These are phyloP conservation scores for Schizotus pectinicornis DNA, from an alignment of 2,888 invertebrate species.

Conservation along the genomic window DNA sequence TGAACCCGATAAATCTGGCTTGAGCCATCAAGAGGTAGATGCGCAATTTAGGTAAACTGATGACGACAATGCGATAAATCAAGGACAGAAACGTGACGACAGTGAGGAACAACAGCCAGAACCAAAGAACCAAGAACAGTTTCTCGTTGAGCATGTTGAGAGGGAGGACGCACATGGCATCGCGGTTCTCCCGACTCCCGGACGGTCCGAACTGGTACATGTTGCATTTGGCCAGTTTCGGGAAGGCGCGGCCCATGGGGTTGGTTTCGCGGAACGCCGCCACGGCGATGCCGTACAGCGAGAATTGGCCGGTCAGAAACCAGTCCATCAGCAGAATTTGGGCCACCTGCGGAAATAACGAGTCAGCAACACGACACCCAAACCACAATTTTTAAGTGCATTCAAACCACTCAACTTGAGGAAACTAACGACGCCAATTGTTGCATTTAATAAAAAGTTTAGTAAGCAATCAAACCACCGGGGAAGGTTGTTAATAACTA, in stretches of 20 bases:
- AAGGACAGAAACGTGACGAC: conserved; percentile 68
- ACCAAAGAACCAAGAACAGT: conserved; percentile 76
- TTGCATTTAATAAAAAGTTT: no score
- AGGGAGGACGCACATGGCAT: conserved; percentile 76
- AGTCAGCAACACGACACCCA: background rate
- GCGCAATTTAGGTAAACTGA: conserved; percentile 65
- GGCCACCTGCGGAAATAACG: conserved; percentile 62
- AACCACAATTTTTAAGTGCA: background rate
- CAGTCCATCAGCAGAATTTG: conserved; percentile 73
- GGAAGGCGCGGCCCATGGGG: conserved; percentile 73
- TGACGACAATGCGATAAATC: conserved; percentile 67
- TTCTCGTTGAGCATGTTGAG: conserved; percentile 82
- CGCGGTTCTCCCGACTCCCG: conserved; percentile 64
- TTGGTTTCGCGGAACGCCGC: conserved; percentile 57
- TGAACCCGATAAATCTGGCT: conserved; percentile 61
- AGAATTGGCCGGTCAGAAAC: conserved; percentile 69
- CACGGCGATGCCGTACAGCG: conserved; percentile 64
- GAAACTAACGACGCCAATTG: background rate
- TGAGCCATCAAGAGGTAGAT: conserved; percentile 68
- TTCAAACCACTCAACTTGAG: background rate
- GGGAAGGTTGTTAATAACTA: conserved; percentile 36
- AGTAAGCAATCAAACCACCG: background rate
- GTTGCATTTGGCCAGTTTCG: conserved; percentile 72
- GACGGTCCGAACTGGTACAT: conserved; percentile 66
- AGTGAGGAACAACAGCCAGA: conserved; percentile 73